Conservation (phyloP, 2,797 vertebrate species). For the Psittacula echo region DNA sequence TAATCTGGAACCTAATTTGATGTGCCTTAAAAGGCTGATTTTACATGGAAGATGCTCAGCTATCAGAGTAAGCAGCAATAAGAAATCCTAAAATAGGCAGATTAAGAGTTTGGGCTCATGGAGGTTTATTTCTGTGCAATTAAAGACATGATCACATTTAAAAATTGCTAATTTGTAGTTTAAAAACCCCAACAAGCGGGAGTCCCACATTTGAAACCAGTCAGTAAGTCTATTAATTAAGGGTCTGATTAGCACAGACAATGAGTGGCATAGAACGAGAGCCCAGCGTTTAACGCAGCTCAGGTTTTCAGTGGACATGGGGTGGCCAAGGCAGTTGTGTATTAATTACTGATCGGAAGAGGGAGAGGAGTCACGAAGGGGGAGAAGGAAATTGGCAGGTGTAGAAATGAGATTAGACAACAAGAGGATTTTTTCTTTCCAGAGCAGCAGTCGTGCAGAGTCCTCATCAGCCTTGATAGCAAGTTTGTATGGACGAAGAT, state of each 20-base stretch:
- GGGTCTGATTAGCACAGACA: slow-evolving; percentile 67
- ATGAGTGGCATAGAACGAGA: slow-evolving; percentile 26
- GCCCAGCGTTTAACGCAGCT: slow-evolving; percentile 35
- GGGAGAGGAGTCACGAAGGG: neutral
- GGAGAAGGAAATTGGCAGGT: slow-evolving; percentile 63
- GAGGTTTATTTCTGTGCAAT: slow-evolving; percentile 61
- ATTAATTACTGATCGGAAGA: slow-evolving; percentile 65
- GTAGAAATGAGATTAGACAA: slow-evolving; percentile 72
- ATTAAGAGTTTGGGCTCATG: slow-evolving; percentile 60
- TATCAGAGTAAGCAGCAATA: slow-evolving; percentile 50
- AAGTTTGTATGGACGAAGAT: neutral
- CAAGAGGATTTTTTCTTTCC: slow-evolving; percentile 12
- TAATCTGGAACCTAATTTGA: slow-evolving; percentile 53
- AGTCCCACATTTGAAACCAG: slow-evolving; percentile 26
- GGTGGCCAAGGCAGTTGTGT: slow-evolving; percentile 20
- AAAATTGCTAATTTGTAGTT: slow-evolving; percentile 53
- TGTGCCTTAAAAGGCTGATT: slow-evolving; percentile 40
- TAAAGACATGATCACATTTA: slow-evolving; percentile 51
- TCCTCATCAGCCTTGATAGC: neutral
- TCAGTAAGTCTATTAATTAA: slow-evolving; percentile 53
- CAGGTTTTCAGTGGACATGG: slow-evolving; percentile 37
- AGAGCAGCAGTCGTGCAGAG: slow-evolving; percentile 7
- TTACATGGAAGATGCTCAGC: slow-evolving; percentile 23
- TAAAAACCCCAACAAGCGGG: neutral
- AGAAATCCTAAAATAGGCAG: slow-evolving; percentile 63